Evolutionary conservation across 2,888 invertebrate species (phyloP), one percentile per base, ranked within the genome.

Genomic region (Alloplasta piceator): DNA sequence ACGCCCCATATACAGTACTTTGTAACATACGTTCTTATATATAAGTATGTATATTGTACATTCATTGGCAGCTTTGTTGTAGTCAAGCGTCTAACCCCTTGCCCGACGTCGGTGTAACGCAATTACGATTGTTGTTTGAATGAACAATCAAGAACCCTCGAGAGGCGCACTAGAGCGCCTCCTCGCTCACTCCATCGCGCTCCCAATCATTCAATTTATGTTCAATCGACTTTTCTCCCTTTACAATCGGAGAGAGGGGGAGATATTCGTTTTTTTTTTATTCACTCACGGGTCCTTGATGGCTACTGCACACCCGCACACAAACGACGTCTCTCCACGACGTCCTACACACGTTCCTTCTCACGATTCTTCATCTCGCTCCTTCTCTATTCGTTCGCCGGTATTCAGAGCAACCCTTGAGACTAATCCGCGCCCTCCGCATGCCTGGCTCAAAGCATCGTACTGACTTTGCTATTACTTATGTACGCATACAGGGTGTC

Each of bases 51-150:
- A 38, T 39, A 73, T 79, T 67, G 52, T 79, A 50, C 64, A 39
- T 81, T 67, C 83, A 74, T 80, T 77, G 74, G 71, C 74, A 76
- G 79, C 64, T 26, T 67, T 77, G 60, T 55, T 61, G 64, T 61
- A 66, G 72, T 39, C 72, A 56, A 60, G 70, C 71, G 75, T 9
- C 52, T 56, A 60, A 63, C 71, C 81, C 78, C 82, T 58, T 77
- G 71, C 71, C 73, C 83, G 86, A 85, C 85, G 88, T 88, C n/a
- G 90, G 88, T 88, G 90, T 92, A 92, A 92, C 91, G 91, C 91
- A 92, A 92, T 92, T 92, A 92, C 92, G 91, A 92, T 92, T 92
- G 92, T 92, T 92, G 91, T 92, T 92, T 92, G 92, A 92, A 92
- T 92, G 92, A 92, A 92, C 92, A 92, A 92, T 92, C 92, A 92